Evolutionary conservation across 2,113 vertebrate species (phyloP).

Genomic region (Xenopus laevis): DNA sequence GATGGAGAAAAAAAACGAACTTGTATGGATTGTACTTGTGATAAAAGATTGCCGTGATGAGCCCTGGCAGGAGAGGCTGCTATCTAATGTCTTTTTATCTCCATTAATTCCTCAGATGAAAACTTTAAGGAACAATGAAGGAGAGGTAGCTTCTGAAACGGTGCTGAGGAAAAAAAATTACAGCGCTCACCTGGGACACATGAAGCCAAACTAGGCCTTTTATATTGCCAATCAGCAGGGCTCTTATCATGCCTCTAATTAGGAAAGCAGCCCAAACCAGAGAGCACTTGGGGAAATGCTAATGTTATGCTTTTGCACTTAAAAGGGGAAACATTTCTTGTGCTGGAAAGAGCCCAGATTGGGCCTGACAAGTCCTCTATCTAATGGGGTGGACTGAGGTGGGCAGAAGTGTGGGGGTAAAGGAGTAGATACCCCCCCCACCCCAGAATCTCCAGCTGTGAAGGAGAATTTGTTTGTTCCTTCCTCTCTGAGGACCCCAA

Average conservation of each 20-base stretch:
- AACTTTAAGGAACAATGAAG: conserved; percentile 82
- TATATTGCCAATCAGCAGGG: conserved; percentile 91
- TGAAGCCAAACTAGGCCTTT: conserved; percentile 80
- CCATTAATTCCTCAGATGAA: conserved; percentile 91
- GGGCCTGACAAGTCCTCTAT: conserved; percentile 79
- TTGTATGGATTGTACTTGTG: conserved; percentile 73
- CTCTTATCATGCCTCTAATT: conserved; percentile 88
- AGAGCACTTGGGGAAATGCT: conserved; percentile 81
- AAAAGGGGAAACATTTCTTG: conserved; percentile 80
- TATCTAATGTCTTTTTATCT: conserved; percentile 89
- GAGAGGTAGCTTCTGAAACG: conserved; percentile 62
- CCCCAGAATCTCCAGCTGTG: background rate
- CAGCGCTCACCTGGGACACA: conserved; percentile 80
- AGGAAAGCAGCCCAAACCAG: conserved; percentile 34
- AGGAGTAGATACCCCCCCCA: background rate
- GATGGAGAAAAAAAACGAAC: conserved; percentile 55
- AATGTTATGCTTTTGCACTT: conserved; percentile 86
- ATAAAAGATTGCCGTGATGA: conserved; percentile 88
- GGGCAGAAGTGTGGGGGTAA: conserved; percentile 61
- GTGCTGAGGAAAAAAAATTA: conserved; percentile 56
- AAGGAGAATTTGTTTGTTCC: too few relatives aligned
- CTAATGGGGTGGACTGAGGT: conserved; percentile 77
- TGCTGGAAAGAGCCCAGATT: conserved; percentile 71
- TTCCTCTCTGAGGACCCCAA: background rate
- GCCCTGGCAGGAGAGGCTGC: conserved; percentile 70